These are phyloP conservation scores for Arctocebus calabarensis DNA, from an alignment of 2,797 vertebrate genomes.

Conservation along the genomic window DNA sequence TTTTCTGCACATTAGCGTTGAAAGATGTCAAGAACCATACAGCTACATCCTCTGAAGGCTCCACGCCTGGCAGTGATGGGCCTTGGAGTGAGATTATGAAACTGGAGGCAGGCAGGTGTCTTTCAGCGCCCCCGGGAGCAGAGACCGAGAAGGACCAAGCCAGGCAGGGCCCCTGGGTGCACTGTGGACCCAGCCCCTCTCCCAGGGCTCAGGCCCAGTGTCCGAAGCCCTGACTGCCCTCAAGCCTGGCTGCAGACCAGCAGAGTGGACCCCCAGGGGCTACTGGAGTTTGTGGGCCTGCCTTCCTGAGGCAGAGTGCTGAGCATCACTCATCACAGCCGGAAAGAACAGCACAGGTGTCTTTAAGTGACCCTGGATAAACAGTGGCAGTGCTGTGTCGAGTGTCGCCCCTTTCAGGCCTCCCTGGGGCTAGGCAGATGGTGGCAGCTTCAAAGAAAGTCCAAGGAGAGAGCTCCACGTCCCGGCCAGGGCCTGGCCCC, in stretches of 20 bases:
- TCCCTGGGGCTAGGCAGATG: background rate
- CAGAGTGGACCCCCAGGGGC: no score
- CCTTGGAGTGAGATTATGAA: background rate
- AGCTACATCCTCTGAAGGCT: background rate
- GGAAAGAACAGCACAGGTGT: accelerated
- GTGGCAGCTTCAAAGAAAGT: no score
- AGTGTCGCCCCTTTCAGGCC: accelerated
- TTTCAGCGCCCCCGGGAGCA: background rate
- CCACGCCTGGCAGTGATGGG: background rate
- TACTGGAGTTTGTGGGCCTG: no score
- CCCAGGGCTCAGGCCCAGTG: background rate
- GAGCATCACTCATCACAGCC: accelerated
- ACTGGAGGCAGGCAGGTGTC: background rate
- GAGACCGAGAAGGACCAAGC: background rate
- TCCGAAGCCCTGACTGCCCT: background rate
- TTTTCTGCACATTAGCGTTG: background rate
- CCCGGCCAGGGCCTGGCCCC: accelerated
- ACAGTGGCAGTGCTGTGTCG: accelerated
- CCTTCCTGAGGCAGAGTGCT: no score
- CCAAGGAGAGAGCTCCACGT: background rate
- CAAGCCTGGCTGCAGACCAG: background rate
- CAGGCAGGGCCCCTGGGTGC: background rate
- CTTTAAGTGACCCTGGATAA: accelerated
- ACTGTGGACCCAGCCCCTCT: background rate
- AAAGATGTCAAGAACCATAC: background rate